phyloP scores from a whole-genome alignment of 2,113 vertebrate genomes.

The crab-eating macaque (Macaca fascicularis) region DNA sequence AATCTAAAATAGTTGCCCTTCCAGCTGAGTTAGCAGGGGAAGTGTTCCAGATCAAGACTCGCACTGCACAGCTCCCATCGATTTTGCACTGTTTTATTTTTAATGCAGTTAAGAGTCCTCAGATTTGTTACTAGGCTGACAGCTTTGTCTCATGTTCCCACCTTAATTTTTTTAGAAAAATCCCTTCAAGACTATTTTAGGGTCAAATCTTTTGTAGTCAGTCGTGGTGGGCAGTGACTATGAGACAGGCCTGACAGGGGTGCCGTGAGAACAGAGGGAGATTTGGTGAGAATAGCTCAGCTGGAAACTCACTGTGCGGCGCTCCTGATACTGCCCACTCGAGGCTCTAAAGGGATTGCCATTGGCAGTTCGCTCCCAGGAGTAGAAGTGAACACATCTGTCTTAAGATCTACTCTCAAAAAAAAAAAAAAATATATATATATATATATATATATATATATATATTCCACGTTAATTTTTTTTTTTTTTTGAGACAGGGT shows the following conservation, averaged over 20 bases:
- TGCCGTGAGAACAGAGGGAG: accelerated
- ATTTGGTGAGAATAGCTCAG: accelerated
- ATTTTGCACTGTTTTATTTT: background rate
- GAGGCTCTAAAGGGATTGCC: no score
- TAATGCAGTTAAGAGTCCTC: background rate
- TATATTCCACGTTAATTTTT: background rate
- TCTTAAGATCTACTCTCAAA: background rate
- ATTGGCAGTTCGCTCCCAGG: background rate
- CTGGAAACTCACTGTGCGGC: accelerated
- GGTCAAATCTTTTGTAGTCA: background rate
- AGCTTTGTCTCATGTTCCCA: background rate
- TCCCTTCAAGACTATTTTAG: background rate
- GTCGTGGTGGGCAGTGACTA: background rate
- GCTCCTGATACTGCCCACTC: background rate
- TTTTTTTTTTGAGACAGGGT: background rate
- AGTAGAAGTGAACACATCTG: background rate
- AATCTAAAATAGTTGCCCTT: background rate
- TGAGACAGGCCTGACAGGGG: background rate
- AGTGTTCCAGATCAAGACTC: background rate
- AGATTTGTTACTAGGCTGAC: background rate
- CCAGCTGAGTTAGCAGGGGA: background rate
- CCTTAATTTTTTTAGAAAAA: constrained; percentile 13
- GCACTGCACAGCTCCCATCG: background rate
- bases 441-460: no score
- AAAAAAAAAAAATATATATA: no score